phyloP scores from a whole-genome alignment of 2,797 vertebrate genomes.

The Eupleurogrammus muticus region DNA sequence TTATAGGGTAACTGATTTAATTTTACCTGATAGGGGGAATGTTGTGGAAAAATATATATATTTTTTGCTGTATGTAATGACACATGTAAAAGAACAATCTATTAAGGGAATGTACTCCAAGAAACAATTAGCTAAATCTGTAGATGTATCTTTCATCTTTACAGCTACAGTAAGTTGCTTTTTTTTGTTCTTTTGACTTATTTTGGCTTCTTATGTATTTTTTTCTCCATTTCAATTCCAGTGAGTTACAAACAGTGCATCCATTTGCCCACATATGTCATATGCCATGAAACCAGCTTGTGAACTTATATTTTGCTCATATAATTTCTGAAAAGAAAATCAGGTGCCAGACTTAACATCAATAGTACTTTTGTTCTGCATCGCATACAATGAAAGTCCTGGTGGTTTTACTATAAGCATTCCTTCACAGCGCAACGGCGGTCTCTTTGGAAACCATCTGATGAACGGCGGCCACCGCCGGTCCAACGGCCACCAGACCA shows the following conservation, averaged over 20 bases:
- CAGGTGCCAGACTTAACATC: constrained; percentile 73
- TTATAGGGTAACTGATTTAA: constrained; percentile 94
- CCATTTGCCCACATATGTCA: constrained; percentile 71
- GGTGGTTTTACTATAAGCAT: constrained; percentile 74
- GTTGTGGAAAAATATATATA: constrained; percentile 33
- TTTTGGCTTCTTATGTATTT: constrained; percentile 56
- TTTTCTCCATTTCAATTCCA: constrained; percentile 64
- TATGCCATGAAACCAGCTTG: constrained; percentile 79
- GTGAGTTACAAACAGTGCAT: constrained; percentile 55
- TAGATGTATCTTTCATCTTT: constrained; percentile 25
- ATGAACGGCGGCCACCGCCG: constrained; percentile 93
- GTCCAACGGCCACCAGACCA: constrained; percentile 94
- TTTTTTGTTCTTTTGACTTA: constrained; percentile 48
- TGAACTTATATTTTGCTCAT: constrained; percentile 78
- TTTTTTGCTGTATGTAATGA: constrained; percentile 33
- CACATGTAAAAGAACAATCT: constrained; percentile 20
- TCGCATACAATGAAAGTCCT: constrained; percentile 5
- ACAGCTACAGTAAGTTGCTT: constrained; percentile 35
- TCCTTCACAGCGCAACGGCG: constrained; percentile 94
- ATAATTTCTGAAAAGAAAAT: constrained; percentile 62
- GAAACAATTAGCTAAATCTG: constrained; percentile 40
- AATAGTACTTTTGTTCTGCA: constrained; percentile 44
- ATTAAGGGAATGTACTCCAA: constrained; percentile 16
- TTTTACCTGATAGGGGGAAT: constrained; percentile 68
- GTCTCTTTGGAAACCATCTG: constrained; percentile 96